Conservation (phyloP, 2,888 invertebrate species). For the Nipponacmea schrenckii region DNA sequence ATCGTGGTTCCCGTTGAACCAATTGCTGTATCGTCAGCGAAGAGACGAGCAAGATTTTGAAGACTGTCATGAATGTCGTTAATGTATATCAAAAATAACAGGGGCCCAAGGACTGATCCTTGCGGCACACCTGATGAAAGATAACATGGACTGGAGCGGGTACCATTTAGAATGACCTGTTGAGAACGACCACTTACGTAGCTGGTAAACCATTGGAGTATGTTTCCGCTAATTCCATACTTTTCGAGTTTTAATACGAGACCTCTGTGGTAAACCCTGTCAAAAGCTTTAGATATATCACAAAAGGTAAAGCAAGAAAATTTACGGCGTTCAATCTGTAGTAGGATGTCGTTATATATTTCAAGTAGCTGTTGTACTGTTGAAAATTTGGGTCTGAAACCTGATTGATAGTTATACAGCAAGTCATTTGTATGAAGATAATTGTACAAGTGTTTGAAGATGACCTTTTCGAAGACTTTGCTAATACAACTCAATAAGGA, state of each 20-base stretch:
- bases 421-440: background rate
- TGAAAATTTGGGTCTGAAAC: background rate
- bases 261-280: background rate
- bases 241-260: background rate
- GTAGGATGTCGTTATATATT: too few species aligned
- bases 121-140: conserved; percentile 19
- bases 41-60: conserved; percentile 8
- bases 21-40: conserved; percentile 20
- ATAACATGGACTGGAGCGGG: background rate
- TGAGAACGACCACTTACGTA: background rate
- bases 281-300: background rate
- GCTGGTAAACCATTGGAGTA: background rate
- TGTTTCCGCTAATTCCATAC: background rate
- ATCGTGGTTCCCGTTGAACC: too few species aligned
- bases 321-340: too few species aligned
- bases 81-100: too few species aligned
- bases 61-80: conserved; percentile 10
- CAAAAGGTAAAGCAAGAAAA: too few species aligned
- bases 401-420: background rate
- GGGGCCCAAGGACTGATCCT: conserved; percentile 22
- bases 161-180: background rate
- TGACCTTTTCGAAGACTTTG: background rate
- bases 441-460: too few species aligned
- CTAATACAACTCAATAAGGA: background rate
- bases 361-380: background rate